phyloP scores from a whole-genome alignment of 2,888 invertebrate genomes.

The Diarsia brunnea region DNA sequence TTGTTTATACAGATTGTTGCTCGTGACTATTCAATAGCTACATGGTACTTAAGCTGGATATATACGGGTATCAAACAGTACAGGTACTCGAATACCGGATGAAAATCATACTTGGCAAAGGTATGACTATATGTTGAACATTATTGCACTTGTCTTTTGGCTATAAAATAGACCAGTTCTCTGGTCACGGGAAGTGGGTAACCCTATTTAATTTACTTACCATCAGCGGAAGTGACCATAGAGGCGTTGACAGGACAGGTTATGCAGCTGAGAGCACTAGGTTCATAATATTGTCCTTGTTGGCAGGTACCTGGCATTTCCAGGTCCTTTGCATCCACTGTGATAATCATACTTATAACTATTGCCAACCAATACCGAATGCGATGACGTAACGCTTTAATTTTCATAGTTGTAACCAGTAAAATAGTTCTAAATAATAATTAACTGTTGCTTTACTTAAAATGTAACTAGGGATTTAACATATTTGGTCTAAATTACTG shows the following conservation, averaged over 20 bases:
- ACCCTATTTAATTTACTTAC: conserved; percentile 72
- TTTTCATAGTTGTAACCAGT: conserved; percentile 3
- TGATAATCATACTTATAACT: neutral
- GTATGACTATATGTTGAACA: neutral
- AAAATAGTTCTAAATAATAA: neutral
- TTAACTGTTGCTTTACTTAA: neutral
- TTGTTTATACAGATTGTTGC: too few species aligned
- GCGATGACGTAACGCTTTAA: conserved; percentile 11
- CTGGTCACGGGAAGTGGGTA: neutral
- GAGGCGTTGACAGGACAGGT: conserved; percentile 81
- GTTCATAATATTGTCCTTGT: conserved; percentile 79
- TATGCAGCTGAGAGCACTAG: conserved; percentile 77
- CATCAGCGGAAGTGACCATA: conserved; percentile 79
- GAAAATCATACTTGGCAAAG: neutral
- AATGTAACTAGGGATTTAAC: neutral
- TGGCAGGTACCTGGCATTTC: conserved; percentile 76
- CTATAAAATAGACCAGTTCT: neutral
- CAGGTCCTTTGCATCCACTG: conserved; percentile 62
- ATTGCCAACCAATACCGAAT: conserved; percentile 18
- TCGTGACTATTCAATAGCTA: too few species aligned
- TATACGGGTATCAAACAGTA: neutral
- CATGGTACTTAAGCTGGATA: neutral
- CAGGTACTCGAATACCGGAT: neutral
- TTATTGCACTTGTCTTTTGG: too few species aligned
- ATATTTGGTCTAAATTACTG: neutral